Conservation (phyloP, 2,113 vertebrate species). For the Pelecanus crispus region DNA sequence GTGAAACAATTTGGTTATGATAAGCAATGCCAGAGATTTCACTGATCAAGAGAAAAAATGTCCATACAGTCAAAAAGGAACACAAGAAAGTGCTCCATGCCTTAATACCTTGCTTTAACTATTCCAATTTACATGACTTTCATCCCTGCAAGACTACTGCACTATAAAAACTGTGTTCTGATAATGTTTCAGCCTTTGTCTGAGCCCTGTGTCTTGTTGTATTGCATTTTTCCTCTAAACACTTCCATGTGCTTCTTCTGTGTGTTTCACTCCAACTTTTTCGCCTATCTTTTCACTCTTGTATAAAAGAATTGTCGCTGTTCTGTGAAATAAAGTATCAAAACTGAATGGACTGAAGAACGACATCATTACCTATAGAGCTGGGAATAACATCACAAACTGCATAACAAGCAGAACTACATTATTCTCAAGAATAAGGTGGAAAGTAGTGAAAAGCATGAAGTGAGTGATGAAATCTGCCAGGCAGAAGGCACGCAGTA, state of each 20-base stretch:
- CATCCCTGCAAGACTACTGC: background rate
- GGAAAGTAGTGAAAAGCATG: background rate
- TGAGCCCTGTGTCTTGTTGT: background rate
- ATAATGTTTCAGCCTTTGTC: background rate
- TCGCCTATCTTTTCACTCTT: background rate
- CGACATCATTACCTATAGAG: background rate
- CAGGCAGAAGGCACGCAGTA: background rate
- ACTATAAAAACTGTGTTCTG: background rate
- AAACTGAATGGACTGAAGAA: background rate
- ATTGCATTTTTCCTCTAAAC: background rate
- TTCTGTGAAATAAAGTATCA: background rate
- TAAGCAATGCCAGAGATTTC: background rate
- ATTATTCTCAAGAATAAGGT: background rate
- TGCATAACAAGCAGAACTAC: background rate
- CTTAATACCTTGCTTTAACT: background rate
- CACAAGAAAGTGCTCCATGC: background rate
- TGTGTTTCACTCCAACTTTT: background rate
- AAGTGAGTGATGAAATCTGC: background rate
- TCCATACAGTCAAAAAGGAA: background rate
- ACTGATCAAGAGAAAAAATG: background rate
- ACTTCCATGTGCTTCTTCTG: rapidly evolving
- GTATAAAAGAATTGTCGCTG: background rate
- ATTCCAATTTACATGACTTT: background rate
- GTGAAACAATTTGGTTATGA: background rate
- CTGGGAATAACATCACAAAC: background rate